Evolutionary conservation across 1,140 invertebrate species (phyloP), one percentile per base, ranked within the genome.

Genomic region (Drosophila santomea): DNA sequence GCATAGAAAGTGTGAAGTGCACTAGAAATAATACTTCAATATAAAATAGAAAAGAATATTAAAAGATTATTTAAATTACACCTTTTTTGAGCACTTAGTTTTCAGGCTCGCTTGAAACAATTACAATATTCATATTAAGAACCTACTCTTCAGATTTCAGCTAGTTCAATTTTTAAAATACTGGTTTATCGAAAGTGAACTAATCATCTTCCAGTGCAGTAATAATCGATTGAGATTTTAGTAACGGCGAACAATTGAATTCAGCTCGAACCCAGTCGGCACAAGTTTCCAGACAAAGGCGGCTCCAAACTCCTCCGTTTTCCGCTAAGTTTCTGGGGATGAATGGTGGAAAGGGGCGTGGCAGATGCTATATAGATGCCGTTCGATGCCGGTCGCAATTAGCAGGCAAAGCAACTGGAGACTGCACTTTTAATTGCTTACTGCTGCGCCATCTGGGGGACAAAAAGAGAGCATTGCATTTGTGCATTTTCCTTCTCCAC

Each of bases 381-480:
- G 62, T 58, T 74, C 48, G 54, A 44, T 75, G 60, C 23, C 41
- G 41, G 64, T 38, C 32, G 73, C 73, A 75, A 75, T 75, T 75
- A 75, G 73, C 72, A 54, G 61, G 64, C 68, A 50, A 74, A 75
- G 45, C 56, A 55, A 73, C 48, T 41, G 67, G 51, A 66, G 66
- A 54, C 74, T 71, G 79, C 67, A 67, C 79, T 83, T 88, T 89
- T 88, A 89, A 88, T 88, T 88, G 84, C 79, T 71, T 50, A 57
- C 71, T 67, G 60, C 63, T 56, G 60, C 15, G 52, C 44, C 62
- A 52, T 57, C 59, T 67, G 51, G 57, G 54, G 52, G 80, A 76
- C 71, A 63, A 68, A 25, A 59, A 50, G 32, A 68, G 60, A 68
- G 64, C 38, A 39, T 50, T 51, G 62, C 69, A 74, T 64, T 74